phyloP scores from a whole-genome alignment of 2,797 vertebrate species.

The Hylomyscus alleni region DNA sequence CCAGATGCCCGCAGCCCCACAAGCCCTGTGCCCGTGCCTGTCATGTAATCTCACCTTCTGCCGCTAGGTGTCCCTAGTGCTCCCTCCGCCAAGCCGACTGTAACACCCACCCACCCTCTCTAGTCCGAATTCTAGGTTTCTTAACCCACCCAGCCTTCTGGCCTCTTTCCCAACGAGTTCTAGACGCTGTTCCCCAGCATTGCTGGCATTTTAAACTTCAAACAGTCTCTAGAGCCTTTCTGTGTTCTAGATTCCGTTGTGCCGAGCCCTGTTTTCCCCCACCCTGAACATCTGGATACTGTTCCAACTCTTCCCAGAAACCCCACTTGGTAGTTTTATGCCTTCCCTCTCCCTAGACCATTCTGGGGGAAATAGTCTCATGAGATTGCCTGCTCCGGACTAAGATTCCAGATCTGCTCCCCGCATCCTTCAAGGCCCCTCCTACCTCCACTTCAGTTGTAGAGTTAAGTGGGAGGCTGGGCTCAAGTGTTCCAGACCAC shows the following conservation, averaged over 20 bases:
- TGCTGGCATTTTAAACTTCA: slow-evolving; percentile 3
- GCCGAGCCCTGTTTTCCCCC: background rate
- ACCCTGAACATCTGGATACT: slow-evolving; percentile 33
- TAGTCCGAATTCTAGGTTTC: background rate
- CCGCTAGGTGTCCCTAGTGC: slow-evolving; percentile 71
- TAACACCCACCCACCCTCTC: background rate
- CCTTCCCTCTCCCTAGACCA: background rate
- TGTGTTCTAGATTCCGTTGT: slow-evolving; percentile 51
- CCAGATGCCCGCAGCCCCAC: slow-evolving; percentile 81
- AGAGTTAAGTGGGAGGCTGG: slow-evolving; percentile 49
- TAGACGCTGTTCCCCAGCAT: background rate
- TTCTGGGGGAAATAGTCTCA: slow-evolving; percentile 8
- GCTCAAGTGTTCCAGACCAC: slow-evolving; percentile 7
- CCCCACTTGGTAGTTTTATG: slow-evolving; percentile 19
- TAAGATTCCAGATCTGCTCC: background rate
- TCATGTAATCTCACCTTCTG: slow-evolving; percentile 74
- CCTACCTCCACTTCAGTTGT: background rate
- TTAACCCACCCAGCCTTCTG: slow-evolving; percentile 5
- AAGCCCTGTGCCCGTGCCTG: slow-evolving; percentile 83
- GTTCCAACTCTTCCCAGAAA: background rate
- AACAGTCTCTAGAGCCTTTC: slow-evolving; percentile 41
- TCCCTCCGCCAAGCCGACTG: slow-evolving; percentile 49
- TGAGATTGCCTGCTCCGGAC: slow-evolving; percentile 46
- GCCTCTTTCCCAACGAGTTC: background rate
- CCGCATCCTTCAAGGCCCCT: background rate